Evolutionary conservation across 2,888 invertebrate genomes (phyloP).

Genomic region (Mystacides longicornis): DNA sequence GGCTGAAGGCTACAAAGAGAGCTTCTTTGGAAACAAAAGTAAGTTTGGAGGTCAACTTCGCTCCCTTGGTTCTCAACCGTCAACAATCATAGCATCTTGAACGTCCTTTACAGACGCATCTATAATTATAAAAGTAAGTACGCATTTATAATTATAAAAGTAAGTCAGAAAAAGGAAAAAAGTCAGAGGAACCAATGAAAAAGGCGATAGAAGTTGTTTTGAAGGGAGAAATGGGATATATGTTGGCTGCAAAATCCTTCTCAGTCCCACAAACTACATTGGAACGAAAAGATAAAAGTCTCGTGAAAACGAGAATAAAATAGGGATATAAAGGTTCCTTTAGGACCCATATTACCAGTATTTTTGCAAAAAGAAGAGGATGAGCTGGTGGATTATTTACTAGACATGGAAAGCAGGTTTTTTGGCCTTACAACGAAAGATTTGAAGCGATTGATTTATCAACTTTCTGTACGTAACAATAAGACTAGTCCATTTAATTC

Average conservation of each 20-base stretch:
- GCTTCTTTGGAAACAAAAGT: no score
- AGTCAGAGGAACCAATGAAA: slow-evolving; percentile 1
- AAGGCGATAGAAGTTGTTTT: slow-evolving; percentile 4
- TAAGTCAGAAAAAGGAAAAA: not conserved
- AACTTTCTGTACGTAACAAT: not conserved
- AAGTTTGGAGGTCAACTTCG: no score
- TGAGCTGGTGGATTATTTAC: slow-evolving; percentile 4
- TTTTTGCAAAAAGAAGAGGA: slow-evolving; percentile 2
- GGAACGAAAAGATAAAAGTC: slow-evolving; percentile 1
- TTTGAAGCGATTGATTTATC: not conserved
- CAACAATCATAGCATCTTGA: no score
- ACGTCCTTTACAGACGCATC: no score
- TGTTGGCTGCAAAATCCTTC: slow-evolving; percentile 2
- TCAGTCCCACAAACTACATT: slow-evolving; percentile 7
- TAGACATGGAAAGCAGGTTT: not conserved
- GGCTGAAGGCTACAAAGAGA: no score
- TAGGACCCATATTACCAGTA: slow-evolving; percentile 3
- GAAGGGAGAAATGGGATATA: slow-evolving; percentile 4
- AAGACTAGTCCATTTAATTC: not conserved
- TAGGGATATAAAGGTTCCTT: not conserved
- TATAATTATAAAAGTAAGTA: no score
- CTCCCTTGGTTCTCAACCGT: no score
- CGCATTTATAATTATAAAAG: no score
- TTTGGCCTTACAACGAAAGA: not conserved
- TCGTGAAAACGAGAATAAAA: not conserved